phyloP scores from a whole-genome alignment of 2,797 vertebrate species.

The Anniella stebbinsi region DNA sequence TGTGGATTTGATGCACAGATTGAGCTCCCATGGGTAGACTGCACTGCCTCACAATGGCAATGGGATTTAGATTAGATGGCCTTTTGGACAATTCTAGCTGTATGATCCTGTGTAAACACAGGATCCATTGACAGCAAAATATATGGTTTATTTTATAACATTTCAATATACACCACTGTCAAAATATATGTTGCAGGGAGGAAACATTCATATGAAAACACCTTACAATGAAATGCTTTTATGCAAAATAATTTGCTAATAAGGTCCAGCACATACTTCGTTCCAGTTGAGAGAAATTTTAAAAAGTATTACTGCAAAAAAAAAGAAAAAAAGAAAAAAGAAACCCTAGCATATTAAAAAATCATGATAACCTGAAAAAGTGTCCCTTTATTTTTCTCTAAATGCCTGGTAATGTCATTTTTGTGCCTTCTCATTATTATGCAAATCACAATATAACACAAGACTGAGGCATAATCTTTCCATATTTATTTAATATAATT shows the following conservation, averaged over 20 bases:
- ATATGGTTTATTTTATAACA: neutral
- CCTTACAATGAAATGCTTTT: constrained; percentile 40
- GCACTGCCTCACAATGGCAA: neutral
- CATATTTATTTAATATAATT: constrained; percentile 44
- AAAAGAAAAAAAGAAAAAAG: too few relatives aligned
- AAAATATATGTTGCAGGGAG: neutral
- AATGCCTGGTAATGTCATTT: constrained; percentile 16
- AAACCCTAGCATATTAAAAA: constrained; percentile 35
- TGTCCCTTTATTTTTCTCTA: constrained; percentile 45
- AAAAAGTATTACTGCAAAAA: constrained; percentile 22
- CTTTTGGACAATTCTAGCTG: neutral
- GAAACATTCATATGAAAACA: neutral
- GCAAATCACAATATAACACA: constrained; percentile 36
- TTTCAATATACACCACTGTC: neutral
- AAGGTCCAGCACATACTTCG: constrained; percentile 26
- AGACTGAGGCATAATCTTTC: neutral
- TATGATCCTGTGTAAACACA: neutral
- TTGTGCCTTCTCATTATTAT: constrained; percentile 39
- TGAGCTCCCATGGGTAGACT: neutral
- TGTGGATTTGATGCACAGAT: too few relatives aligned
- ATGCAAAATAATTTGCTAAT: constrained; percentile 40
- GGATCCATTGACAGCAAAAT: neutral
- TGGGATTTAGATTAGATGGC: neutral
- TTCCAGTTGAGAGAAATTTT: constrained; percentile 43
- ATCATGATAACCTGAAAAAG: constrained; percentile 12